Evolutionary conservation across 2,888 invertebrate species (phyloP).

Genomic region (Metacarcinus magister): DNA sequence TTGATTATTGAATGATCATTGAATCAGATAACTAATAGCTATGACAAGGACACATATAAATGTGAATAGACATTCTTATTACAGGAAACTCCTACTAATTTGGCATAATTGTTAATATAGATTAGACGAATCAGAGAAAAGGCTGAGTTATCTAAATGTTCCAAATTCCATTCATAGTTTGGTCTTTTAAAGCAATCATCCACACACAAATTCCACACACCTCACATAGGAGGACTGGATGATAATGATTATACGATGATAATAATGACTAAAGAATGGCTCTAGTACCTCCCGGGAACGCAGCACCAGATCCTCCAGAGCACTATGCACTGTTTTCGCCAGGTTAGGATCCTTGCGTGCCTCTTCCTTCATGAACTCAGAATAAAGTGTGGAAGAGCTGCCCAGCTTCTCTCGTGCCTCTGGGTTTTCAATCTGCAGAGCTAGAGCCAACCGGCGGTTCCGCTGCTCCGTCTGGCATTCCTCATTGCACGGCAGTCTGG

Average conservation of each 20-base stretch:
- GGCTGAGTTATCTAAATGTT: too few relatives aligned
- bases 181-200: not conserved
- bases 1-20: too few relatives aligned
- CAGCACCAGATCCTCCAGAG: slow-evolving; percentile 93
- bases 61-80: too few relatives aligned
- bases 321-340: slow-evolving; percentile 92
- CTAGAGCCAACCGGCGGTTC: slow-evolving; percentile 94
- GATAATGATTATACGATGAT: not conserved
- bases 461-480: slow-evolving; percentile 95
- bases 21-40: too few relatives aligned
- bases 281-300: slow-evolving; percentile 91
- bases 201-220: not conserved
- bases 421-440: slow-evolving; percentile 96
- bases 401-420: slow-evolving; percentile 88
- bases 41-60: too few relatives aligned
- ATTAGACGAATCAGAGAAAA: too few relatives aligned
- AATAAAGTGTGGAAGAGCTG: slow-evolving; percentile 91
- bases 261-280: not conserved
- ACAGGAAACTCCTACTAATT: too few relatives aligned
- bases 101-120: too few relatives aligned
- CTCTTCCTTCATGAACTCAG: slow-evolving; percentile 92
- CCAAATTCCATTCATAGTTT: not conserved
- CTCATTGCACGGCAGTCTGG: slow-evolving; percentile 94
- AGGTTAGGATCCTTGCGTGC: slow-evolving; percentile 92
- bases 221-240: not conserved